Conservation (phyloP, 2,888 invertebrate species). For the Euzophera pinguis region DNA sequence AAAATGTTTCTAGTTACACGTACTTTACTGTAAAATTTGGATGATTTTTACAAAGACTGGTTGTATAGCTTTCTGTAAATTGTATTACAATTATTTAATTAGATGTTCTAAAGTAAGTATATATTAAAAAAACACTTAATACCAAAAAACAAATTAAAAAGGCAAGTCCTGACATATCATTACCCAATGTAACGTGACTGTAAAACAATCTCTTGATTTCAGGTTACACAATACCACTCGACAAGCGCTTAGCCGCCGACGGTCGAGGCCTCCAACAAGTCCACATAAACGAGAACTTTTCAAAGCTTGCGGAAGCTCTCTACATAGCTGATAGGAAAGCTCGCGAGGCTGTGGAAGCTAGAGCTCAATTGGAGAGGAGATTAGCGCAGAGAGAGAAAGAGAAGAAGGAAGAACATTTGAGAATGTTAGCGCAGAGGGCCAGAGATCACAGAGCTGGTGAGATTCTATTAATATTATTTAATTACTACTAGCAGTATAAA, state of each 20-base stretch:
- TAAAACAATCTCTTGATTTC: conserved; percentile 25
- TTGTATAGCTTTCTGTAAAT: no score
- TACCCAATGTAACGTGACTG: no score
- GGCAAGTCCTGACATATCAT: no score
- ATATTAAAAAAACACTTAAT: no score
- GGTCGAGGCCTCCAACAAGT: conserved; percentile 97
- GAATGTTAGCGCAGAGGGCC: conserved; percentile 96
- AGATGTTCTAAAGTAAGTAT: no score
- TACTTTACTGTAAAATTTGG: no score
- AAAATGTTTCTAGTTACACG: no score
- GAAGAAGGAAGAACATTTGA: conserved; percentile 96
- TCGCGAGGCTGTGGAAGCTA: conserved; percentile 97
- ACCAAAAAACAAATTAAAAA: no score
- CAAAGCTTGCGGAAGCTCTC: conserved; percentile 97
- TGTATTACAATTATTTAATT: no score
- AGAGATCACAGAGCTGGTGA: conserved; percentile 96
- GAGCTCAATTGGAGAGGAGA: conserved; percentile 97
- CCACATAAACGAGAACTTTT: conserved; percentile 99
- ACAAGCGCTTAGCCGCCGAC: conserved; percentile 98
- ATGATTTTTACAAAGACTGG: no score
- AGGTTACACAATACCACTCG: conserved; percentile 98
- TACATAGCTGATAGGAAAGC: conserved; percentile 98
- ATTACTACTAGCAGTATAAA: no score
- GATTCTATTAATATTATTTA: no score
- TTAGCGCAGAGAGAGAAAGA: conserved; percentile 99